Conservation (phyloP, 2,797 vertebrate genomes). For the Rostrhamus sociabilis region DNA sequence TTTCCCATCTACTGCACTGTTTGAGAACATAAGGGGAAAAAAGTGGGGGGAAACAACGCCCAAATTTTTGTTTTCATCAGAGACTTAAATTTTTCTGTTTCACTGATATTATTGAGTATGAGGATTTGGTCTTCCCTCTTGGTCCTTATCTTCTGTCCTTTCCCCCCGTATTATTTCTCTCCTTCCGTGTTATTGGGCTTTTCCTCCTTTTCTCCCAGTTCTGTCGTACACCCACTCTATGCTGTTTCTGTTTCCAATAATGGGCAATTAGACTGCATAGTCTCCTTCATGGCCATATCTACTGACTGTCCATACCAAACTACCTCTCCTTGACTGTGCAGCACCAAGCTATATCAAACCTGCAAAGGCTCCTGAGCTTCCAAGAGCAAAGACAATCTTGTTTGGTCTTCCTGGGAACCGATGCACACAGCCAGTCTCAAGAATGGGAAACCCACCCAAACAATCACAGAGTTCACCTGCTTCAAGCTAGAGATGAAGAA, state of each 20-base stretch:
- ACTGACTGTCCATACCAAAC: not conserved
- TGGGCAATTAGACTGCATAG: not conserved
- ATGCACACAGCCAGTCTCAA: not conserved
- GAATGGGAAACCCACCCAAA: not conserved
- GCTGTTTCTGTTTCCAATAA: not conserved
- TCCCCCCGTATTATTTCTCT: not conserved
- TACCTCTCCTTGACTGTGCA: not conserved
- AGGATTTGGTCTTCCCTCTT: not conserved
- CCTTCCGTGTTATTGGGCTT: not conserved
- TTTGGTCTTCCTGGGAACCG: not conserved
- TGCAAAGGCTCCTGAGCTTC: not conserved
- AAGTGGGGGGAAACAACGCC: fast-evolving
- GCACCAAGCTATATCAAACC: not conserved
- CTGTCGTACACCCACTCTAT: not conserved
- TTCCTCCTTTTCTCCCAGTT: not conserved
- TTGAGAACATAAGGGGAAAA: not conserved
- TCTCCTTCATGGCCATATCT: not conserved
- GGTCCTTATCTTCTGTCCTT: not conserved
- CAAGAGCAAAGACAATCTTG: not conserved
- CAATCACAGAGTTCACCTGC: not conserved
- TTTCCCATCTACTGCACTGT: no score
- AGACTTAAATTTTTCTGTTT: not conserved
- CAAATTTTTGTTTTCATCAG: not conserved
- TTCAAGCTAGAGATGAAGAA: not conserved
- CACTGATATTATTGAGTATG: not conserved